A percentile compares a stretch with the other conserved stretches of the same genome.
Evolutionary conservation across 2,797 vertebrate genomes (phyloP).

Genomic region (Sebastes jordani): DNA sequence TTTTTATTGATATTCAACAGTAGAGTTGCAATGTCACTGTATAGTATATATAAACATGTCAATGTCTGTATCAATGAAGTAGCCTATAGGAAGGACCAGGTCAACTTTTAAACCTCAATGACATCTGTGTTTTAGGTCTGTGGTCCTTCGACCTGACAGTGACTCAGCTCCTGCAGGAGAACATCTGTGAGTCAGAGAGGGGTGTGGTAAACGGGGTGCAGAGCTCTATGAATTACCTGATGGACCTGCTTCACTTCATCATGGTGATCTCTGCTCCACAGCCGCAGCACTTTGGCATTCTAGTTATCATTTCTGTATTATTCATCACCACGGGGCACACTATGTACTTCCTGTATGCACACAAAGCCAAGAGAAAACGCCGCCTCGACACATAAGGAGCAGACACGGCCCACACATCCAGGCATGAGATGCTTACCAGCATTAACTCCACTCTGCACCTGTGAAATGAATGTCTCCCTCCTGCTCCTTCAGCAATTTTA

Average conservation of each 20-base stretch:
- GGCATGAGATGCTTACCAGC: conserved; percentile 46
- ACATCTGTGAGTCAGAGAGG: conserved; percentile 83
- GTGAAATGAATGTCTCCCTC: conserved; percentile 76
- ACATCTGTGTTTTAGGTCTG: conserved; percentile 72
- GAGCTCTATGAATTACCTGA: conserved; percentile 88
- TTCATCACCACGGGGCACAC: conserved; percentile 81
- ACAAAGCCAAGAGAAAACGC: conserved; percentile 82
- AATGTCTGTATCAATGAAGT: background rate
- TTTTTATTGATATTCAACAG: background rate
- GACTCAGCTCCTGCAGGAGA: conserved; percentile 85
- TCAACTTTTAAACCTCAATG: conserved; percentile 13
- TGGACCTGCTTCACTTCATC: conserved; percentile 85
- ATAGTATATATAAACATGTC: background rate
- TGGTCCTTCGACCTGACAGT: conserved; percentile 85
- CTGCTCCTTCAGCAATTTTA: conserved; percentile 57
- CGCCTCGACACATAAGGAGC: conserved; percentile 72
- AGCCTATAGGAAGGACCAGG: background rate
- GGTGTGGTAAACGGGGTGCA: conserved; percentile 85
- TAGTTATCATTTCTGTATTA: conserved; percentile 82
- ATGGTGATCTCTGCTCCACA: conserved; percentile 81
- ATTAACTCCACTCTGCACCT: conserved; percentile 64
- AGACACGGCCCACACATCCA: conserved; percentile 15
- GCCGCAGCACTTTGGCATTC: conserved; percentile 81
- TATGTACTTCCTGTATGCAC: conserved; percentile 84
- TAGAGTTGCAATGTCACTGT: background rate